Conservation (phyloP, 2,113 vertebrate genomes). For the Morphnarchus princeps region DNA sequence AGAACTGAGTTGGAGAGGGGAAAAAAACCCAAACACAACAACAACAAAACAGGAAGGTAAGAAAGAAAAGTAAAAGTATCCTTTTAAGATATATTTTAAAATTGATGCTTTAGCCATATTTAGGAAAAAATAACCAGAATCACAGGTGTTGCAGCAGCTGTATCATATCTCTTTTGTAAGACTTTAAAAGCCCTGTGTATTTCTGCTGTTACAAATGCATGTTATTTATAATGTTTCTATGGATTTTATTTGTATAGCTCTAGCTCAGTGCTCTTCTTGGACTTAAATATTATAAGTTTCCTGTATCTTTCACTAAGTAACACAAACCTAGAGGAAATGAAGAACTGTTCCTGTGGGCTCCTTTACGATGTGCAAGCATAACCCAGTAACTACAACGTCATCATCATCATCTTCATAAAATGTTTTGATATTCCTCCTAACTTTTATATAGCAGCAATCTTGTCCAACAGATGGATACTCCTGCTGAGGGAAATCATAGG, state of each 20-base stretch:
- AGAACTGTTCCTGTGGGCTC: not conserved
- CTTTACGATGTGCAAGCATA: not conserved
- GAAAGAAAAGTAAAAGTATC: not conserved
- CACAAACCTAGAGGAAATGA: not conserved
- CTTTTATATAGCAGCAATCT: not conserved
- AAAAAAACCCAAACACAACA: not conserved
- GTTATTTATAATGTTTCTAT: not conserved
- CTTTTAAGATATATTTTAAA: not conserved
- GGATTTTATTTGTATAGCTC: not conserved
- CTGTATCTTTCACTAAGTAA: not conserved
- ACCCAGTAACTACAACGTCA: not conserved
- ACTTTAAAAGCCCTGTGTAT: not conserved
- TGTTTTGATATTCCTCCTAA: not conserved
- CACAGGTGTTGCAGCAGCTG: not conserved
- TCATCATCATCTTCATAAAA: not conserved
- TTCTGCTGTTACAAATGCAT: not conserved
- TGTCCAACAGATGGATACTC: not conserved
- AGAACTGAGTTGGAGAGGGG: rapidly evolving
- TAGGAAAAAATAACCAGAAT: not conserved
- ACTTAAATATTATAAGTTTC: not conserved
- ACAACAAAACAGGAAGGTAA: not conserved
- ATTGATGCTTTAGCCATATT: not conserved
- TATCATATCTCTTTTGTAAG: not conserved
- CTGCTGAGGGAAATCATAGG: not conserved
- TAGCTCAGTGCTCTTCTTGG: not conserved